These are phyloP conservation scores for Amniataba percoides DNA, from an alignment of 2,797 vertebrate species.

Conservation along the genomic window DNA sequence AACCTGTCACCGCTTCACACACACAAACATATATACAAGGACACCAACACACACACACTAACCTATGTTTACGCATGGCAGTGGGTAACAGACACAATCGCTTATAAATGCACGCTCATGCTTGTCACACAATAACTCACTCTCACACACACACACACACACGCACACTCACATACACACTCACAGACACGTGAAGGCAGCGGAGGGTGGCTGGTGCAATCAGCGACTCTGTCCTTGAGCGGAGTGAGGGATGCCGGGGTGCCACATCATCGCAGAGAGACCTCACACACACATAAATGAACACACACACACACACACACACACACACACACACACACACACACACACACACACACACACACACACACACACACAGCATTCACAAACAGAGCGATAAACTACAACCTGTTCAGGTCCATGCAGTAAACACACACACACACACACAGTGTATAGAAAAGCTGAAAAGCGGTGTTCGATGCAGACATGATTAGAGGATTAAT, in stretches of 20 bases:
- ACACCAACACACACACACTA: conserved; percentile 1
- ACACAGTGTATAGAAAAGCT: neutral
- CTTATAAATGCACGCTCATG: conserved; percentile 14
- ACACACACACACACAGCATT: conserved; percentile 34
- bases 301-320: conserved; percentile 21
- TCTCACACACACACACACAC: conserved; percentile 14
- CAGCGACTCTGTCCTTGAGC: conserved; percentile 79
- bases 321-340: too few relatives aligned
- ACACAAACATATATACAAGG: conserved; percentile 16
- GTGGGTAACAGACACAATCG: conserved; percentile 5
- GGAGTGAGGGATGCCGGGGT: conserved; percentile 72
- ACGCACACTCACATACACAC: conserved; percentile 18
- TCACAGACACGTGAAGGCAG: conserved; percentile 25
- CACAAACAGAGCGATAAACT: neutral
- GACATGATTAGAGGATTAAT: conserved; percentile 54
- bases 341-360: neutral
- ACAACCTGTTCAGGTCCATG: neutral
- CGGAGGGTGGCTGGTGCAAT: conserved; percentile 71
- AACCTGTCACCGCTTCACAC: conserved; percentile 15
- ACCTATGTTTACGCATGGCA: neutral
- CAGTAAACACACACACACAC: conserved; percentile 20
- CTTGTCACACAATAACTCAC: conserved; percentile 27
- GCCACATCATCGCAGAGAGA: conserved; percentile 63
- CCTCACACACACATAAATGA: conserved; percentile 38
- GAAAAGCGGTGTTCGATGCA: conserved; percentile 26